A percentile compares a stretch with the other conserved stretches of the same genome.
These are phyloP conservation scores for Pollenia angustigena DNA, from an alignment of 2,888 invertebrate genomes.

Conservation along the genomic window DNA sequence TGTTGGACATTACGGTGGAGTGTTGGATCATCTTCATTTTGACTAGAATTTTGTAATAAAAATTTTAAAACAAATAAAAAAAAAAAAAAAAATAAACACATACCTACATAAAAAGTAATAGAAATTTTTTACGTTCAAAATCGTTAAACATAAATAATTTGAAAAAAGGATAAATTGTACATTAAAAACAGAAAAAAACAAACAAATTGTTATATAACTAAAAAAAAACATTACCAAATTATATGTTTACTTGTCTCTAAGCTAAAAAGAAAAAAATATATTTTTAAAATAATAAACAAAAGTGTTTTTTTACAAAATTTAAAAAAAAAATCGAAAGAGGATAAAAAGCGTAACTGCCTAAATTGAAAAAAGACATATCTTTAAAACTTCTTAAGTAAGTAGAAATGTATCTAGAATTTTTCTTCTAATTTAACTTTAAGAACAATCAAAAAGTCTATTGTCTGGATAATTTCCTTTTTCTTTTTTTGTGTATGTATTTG, in stretches of 20 bases:
- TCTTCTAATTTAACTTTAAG: background rate
- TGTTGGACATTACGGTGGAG: slow-evolving; percentile 78
- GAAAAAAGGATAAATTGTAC: background rate
- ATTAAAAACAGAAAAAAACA: background rate
- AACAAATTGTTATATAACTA: slow-evolving; percentile 12
- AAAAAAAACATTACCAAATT: background rate
- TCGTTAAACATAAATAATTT: slow-evolving; percentile 37
- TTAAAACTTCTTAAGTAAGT: slow-evolving; percentile 35
- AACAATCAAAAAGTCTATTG: background rate
- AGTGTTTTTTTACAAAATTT: background rate
- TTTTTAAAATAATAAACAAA: background rate
- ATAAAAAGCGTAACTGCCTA: slow-evolving; percentile 36
- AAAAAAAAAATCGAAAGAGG: background rate
- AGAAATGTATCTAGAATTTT: background rate
- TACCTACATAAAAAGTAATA: slow-evolving; percentile 19
- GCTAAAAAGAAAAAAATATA: background rate
- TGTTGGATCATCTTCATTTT: slow-evolving; percentile 74
- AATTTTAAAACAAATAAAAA: background rate
- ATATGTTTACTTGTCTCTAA: background rate
- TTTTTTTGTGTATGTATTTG: slow-evolving; percentile 23
- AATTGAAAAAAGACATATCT: slow-evolving; percentile 40
- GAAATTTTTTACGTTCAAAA: background rate
- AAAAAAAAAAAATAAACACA: background rate
- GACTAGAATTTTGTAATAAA: slow-evolving; percentile 6
- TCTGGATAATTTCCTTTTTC: background rate